Evolutionary conservation across 2,797 vertebrate species (phyloP).

Genomic region (Petrocephalus sullivani): DNA sequence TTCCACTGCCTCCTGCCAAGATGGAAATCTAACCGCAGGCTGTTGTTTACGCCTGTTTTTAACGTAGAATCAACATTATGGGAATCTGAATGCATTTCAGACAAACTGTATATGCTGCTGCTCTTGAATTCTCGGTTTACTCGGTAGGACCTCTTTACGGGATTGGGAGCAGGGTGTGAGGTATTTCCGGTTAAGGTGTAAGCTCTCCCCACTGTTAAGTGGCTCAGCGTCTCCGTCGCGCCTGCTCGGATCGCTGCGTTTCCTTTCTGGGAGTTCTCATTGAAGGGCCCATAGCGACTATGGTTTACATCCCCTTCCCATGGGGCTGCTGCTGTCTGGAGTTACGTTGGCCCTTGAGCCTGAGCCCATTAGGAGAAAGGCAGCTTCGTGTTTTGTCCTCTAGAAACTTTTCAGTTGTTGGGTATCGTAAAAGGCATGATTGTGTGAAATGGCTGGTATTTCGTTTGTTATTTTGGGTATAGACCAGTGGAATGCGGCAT

Average conservation of each 20-base stretch:
- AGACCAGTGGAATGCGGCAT: neutral
- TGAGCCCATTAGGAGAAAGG: neutral
- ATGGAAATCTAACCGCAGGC: conserved; percentile 41
- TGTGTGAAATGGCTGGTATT: neutral
- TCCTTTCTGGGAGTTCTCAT: conserved; percentile 62
- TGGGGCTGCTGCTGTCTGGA: neutral
- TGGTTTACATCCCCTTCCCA: neutral
- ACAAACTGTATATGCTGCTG: conserved; percentile 30
- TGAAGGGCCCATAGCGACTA: conserved; percentile 11
- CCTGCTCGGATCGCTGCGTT: conserved; percentile 36
- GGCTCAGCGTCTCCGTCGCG: conserved; percentile 39
- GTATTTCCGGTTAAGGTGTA: conserved; percentile 20
- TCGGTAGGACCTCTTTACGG: neutral
- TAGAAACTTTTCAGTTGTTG: neutral
- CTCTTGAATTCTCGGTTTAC: conserved; percentile 3
- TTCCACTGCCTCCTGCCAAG: conserved; percentile 53
- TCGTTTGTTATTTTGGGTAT: neutral
- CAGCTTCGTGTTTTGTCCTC: neutral
- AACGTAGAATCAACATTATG: conserved; percentile 32
- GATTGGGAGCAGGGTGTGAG: neutral
- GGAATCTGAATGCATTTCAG: conserved; percentile 33
- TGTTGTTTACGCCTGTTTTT: conserved; percentile 31
- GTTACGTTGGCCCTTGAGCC: neutral
- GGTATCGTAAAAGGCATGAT: neutral
- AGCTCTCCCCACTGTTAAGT: neutral